These are phyloP conservation scores for Pemphigus obesinymphae DNA, from an alignment of 1,140 invertebrate species.

Conservation along the genomic window DNA sequence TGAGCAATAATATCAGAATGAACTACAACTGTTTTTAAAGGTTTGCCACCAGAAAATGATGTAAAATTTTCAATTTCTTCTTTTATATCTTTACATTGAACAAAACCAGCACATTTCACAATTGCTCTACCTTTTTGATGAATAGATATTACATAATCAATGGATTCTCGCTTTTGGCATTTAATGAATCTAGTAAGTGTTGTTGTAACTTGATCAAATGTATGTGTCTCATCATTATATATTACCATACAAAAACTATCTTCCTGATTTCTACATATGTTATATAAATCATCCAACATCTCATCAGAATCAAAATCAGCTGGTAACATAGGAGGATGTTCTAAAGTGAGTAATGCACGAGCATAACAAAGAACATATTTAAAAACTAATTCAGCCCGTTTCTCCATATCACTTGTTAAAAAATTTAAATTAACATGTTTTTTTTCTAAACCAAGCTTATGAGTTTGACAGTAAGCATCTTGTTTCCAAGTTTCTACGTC, in stretches of 20 bases:
- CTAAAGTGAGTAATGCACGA: slow-evolving; percentile 70
- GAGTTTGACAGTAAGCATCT: slow-evolving; percentile 76
- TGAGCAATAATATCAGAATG: slow-evolving; percentile 84
- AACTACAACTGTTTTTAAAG: slow-evolving; percentile 80
- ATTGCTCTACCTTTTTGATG: slow-evolving; percentile 87
- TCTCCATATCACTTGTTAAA: slow-evolving; percentile 63
- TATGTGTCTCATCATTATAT: slow-evolving; percentile 95
- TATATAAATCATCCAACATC: slow-evolving; percentile 55
- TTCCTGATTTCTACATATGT: slow-evolving; percentile 53
- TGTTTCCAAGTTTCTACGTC: slow-evolving; percentile 90
- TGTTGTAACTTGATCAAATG: slow-evolving; percentile 91
- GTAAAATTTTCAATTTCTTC: slow-evolving; percentile 75
- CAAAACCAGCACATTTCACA: slow-evolving; percentile 75
- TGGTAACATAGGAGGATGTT: slow-evolving; percentile 63
- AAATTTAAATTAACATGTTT: slow-evolving; percentile 53
- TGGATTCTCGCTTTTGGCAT: slow-evolving; percentile 77
- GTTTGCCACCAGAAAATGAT: slow-evolving; percentile 68
- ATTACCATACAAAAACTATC: slow-evolving; percentile 84
- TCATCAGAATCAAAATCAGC: slow-evolving; percentile 63
- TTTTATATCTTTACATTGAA: slow-evolving; percentile 70
- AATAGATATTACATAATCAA: slow-evolving; percentile 89
- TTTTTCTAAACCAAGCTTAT: slow-evolving; percentile 56
- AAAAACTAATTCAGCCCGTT: slow-evolving; percentile 67
- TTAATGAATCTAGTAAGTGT: slow-evolving; percentile 80
- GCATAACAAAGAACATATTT: slow-evolving; percentile 74